A percentile compares a stretch with the other conserved stretches of the same genome.
These are phyloP conservation scores for Macrobrachium nipponense DNA, from an alignment of 1,140 invertebrate species.

Conservation along the genomic window DNA sequence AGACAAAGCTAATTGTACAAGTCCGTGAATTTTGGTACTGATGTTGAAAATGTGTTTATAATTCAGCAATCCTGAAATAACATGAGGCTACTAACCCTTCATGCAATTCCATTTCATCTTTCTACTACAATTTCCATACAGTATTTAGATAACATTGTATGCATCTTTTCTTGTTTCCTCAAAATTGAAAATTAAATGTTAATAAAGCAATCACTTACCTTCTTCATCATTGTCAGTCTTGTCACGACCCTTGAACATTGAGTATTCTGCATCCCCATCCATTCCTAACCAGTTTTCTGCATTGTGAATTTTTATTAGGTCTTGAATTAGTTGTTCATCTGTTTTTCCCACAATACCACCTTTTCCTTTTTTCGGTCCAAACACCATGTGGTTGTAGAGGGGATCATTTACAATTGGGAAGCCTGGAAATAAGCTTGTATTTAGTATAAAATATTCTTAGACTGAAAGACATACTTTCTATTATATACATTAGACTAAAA, in stretches of 20 bases:
- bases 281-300: conserved; percentile 94
- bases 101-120: no score
- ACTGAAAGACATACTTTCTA: background rate
- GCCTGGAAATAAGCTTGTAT: conserved; percentile 71
- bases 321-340: conserved; percentile 89
- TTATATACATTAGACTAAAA: no score
- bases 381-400: conserved; percentile 92
- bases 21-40: no score
- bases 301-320: conserved; percentile 91
- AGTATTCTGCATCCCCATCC: conserved; percentile 86
- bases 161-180: no score
- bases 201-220: conserved; percentile 43
- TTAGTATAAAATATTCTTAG: background rate
- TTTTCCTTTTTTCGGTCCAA: conserved; percentile 92
- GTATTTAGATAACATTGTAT: no score
- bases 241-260: conserved; percentile 79
- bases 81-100: no score
- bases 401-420: conserved; percentile 98
- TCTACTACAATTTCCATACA: no score
- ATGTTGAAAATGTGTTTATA: no score
- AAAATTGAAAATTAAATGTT: no score
- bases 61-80: no score
- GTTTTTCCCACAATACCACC: conserved; percentile 91
- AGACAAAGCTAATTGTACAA: no score
- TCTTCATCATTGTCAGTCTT: conserved; percentile 75